A percentile compares a stretch with the other conserved stretches of the same genome.
These are phyloP conservation scores for Dryas iulia DNA, from an alignment of 1,140 invertebrate genomes.

Conservation along the genomic window DNA sequence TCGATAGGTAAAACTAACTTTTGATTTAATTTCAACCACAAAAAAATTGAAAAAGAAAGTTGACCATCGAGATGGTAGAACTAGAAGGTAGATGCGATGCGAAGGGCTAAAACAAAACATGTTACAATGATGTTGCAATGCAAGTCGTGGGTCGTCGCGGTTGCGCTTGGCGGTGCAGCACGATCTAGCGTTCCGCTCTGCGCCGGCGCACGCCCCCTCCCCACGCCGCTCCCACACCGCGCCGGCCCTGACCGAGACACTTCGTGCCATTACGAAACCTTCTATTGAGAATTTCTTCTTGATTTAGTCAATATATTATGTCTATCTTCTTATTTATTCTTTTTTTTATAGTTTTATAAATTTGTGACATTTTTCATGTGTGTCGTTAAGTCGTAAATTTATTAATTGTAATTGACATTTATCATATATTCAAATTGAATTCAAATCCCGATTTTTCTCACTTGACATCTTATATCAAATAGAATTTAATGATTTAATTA, in stretches of 20 bases:
- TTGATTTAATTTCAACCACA: neutral
- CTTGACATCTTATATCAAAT: neutral
- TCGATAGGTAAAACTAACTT: neutral
- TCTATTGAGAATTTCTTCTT: constrained; percentile 42
- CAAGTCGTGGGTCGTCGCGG: constrained; percentile 68
- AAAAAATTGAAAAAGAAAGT: constrained; percentile 3
- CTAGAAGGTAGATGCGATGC: neutral
- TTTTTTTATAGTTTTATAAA: neutral
- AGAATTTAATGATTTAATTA: neutral
- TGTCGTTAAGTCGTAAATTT: too few relatives aligned
- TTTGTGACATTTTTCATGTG: too few relatives aligned
- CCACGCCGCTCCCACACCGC: constrained; percentile 32
- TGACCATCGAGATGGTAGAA: neutral
- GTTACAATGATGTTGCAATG: constrained; percentile 73
- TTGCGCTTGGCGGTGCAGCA: constrained; percentile 76
- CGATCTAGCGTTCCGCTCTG: constrained; percentile 76
- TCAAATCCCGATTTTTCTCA: neutral
- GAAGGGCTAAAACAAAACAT: constrained; percentile 45
- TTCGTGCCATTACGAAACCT: constrained; percentile 55
- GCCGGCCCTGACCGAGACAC: constrained; percentile 58
- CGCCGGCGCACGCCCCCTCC: constrained; percentile 48
- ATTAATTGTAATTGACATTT: too few relatives aligned
- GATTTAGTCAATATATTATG: neutral
- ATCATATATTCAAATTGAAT: too few relatives aligned
- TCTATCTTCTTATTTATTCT: neutral